Evolutionary conservation across 2,797 vertebrate species (phyloP), one percentile per base, ranked within the genome.

Genomic region (Phrynocephalus forsythii): DNA sequence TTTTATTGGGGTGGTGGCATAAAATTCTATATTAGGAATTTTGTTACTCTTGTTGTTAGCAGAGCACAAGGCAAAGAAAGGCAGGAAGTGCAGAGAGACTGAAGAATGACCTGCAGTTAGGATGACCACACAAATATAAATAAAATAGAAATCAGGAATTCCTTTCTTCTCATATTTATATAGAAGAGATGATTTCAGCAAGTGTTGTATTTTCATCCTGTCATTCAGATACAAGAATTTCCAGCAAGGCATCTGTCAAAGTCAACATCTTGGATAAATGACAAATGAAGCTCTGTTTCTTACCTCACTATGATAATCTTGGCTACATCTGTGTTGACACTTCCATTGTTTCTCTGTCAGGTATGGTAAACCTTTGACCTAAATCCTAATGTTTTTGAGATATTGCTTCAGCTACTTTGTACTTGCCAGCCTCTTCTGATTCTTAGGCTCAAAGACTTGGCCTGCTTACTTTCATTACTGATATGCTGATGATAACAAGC

Each of bases 301-400:
- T 24, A 10, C 16, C 56, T 15, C 60, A 11, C 67, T 9, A 18
- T 83, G 68, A 72, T 28, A 71, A 16, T 66, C 9, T 0, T 0
- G 33, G 82, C 33, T 30, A 90, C 73, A 33, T 24, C 1, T 76
- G 0, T 77, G 73, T 1, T 87, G 72, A 86, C 0, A 44, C 72
- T 72, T 89, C 89, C 63, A 1, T 6, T 89, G 56, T 83, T 82
- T 82, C 9, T 10, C 77, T 1, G 30, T 71, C 80, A 82, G 56
- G 5, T 26, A 28, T 83, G 82, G 1, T 1, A 1, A 83, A 18
- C 11, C 44, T 86, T 1, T 1, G 26, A 83, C 72, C 44, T 1
- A 0, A 18, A 15, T 69, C 24, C 24, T 16, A 82, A 16, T 84
- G 10, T 3, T 60, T 28, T n/a, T n/a, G 82, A 71, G 89, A 77